phyloP scores from a whole-genome alignment of 2,797 vertebrate species.

The Lagocephalus sceleratus region DNA sequence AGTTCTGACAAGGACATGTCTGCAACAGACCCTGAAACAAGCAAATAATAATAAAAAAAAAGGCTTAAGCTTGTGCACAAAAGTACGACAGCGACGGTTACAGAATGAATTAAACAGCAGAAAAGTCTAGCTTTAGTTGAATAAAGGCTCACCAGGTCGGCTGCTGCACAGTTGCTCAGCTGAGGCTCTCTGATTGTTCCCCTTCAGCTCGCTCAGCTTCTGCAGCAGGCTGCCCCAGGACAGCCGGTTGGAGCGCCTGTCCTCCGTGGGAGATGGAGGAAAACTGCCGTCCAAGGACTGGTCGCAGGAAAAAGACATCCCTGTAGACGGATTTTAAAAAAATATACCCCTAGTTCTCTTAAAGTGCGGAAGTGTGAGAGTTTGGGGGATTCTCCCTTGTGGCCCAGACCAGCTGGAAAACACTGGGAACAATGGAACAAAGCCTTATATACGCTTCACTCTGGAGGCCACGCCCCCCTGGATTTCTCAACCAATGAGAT shows the following conservation, averaged over 20 bases:
- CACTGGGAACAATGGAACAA: slow-evolving; percentile 64
- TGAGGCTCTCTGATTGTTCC: slow-evolving; percentile 60
- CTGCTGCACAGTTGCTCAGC: slow-evolving; percentile 53
- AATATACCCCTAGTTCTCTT: not conserved
- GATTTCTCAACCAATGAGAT: slow-evolving; percentile 52
- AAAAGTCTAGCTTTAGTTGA: not conserved
- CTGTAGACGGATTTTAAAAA: not conserved
- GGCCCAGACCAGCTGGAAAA: slow-evolving; percentile 54
- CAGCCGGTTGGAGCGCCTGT: slow-evolving; percentile 56
- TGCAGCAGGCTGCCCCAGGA: slow-evolving; percentile 78
- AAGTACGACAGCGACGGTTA: not conserved
- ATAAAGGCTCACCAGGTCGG: slow-evolving; percentile 54
- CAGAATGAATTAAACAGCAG: no score
- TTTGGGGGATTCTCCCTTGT: not conserved
- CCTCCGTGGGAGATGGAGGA: slow-evolving; percentile 60
- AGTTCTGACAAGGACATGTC: slow-evolving; percentile 79
- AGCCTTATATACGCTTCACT: slow-evolving; percentile 48
- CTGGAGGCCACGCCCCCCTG: slow-evolving; percentile 32
- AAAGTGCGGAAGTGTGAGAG: slow-evolving; percentile 1
- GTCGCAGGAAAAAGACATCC: slow-evolving; percentile 55
- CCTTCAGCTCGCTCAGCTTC: slow-evolving; percentile 77
- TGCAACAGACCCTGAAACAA: slow-evolving; percentile 75
- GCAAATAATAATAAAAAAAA: not conserved
- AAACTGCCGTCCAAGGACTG: slow-evolving; percentile 61
- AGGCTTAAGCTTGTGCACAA: not conserved